Evolutionary conservation across 2,797 vertebrate genomes (phyloP).

Genomic region (Emys orbicularis): DNA sequence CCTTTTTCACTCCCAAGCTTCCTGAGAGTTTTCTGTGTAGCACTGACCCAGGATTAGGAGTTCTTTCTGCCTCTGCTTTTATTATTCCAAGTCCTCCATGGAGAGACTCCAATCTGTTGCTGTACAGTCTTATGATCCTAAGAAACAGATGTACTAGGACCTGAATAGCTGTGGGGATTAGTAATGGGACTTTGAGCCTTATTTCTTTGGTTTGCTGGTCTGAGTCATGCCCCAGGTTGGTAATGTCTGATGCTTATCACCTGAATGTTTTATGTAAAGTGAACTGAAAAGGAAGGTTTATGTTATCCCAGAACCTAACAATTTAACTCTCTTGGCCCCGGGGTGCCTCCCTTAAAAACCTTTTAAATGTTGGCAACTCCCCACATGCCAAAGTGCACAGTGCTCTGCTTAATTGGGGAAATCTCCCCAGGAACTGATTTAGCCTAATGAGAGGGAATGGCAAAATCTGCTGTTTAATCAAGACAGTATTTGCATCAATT

Average conservation of each 20-base stretch:
- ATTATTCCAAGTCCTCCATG: neutral
- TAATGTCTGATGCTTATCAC: rapidly evolving
- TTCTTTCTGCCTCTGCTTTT: neutral
- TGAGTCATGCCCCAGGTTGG: rapidly evolving
- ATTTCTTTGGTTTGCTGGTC: rapidly evolving
- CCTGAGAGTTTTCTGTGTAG: rapidly evolving
- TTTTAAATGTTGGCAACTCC: neutral
- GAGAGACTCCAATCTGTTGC: rapidly evolving
- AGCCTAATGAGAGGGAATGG: neutral
- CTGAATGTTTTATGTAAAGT: rapidly evolving
- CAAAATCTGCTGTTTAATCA: neutral
- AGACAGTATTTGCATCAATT: conserved; percentile 34
- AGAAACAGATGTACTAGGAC: neutral
- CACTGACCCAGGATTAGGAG: rapidly evolving
- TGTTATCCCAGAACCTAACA: rapidly evolving
- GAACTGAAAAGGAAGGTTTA: neutral
- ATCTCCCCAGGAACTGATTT: neutral
- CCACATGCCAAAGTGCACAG: rapidly evolving
- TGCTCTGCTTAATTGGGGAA: rapidly evolving
- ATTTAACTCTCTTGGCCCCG: neutral
- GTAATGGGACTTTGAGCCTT: rapidly evolving
- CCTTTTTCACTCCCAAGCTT: neutral
- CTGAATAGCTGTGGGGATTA: rapidly evolving
- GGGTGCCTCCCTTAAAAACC: rapidly evolving
- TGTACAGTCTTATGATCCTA: no score